phyloP scores from a whole-genome alignment of 30 jellyfish, hydroid and myxozoan species.

The Morbakka virulenta region DNA sequence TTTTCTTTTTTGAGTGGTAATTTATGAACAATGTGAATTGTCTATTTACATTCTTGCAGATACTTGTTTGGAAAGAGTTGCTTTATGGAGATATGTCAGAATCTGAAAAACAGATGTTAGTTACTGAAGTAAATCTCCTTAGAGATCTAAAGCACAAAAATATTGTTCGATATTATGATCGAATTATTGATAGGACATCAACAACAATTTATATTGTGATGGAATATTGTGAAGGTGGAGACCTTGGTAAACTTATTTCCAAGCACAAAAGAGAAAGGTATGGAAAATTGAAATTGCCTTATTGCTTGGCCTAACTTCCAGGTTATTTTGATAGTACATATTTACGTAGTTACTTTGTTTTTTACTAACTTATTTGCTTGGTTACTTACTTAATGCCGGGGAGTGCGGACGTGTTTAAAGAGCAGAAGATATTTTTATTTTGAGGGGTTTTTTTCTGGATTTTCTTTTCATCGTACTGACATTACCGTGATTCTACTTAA shows the following conservation, averaged over 20 bases:
- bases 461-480: no score
- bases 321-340: not conserved
- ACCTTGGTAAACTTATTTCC: slow-evolving; percentile 46
- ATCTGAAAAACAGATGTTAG: slow-evolving; percentile 78
- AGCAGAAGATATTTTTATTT: not conserved
- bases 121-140: slow-evolving; percentile 79
- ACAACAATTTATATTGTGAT: slow-evolving; percentile 79
- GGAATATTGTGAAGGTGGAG: slow-evolving; percentile 95
- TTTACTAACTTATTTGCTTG: not conserved
- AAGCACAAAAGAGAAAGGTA: slow-evolving; percentile 79
- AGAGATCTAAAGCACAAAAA: slow-evolving; percentile 78
- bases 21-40: not conserved
- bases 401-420: not conserved
- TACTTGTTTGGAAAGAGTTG: slow-evolving; percentile 83
- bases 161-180: slow-evolving; percentile 81
- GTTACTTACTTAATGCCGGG: not conserved
- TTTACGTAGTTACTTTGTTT: not conserved
- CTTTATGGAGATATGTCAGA: slow-evolving; percentile 86
- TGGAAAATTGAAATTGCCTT: not conserved
- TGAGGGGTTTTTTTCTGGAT: not conserved
- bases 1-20: no score
- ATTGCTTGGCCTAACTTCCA: not conserved
- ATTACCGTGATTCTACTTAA: no score
- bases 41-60: slow-evolving; percentile 9
- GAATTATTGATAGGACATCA: slow-evolving; percentile 67